phyloP scores from a whole-genome alignment of 2,113 vertebrate species.

The Hydrochoerus hydrochaeris region DNA sequence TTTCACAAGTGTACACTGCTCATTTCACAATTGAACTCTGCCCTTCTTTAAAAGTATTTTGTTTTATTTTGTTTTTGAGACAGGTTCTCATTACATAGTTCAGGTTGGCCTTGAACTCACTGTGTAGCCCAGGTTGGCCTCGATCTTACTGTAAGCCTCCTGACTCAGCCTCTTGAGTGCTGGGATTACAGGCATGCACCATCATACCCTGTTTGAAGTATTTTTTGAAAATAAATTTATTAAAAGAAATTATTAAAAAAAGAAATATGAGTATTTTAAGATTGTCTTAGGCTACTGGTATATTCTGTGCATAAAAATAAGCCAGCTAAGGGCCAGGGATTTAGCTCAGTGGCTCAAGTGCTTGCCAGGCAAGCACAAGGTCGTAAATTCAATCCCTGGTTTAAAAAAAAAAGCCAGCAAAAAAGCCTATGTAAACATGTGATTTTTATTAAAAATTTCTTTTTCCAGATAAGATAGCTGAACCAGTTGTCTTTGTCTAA shows the following conservation, averaged over 20 bases:
- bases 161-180: not conserved
- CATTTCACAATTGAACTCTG: constrained; percentile 14
- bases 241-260: not conserved
- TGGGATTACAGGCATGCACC: not conserved
- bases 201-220: not conserved
- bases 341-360: no score
- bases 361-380: no score
- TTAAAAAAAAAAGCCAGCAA: no score
- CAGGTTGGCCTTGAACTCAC: not conserved
- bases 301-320: not conserved
- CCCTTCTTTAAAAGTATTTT: not conserved
- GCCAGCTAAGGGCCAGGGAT: not conserved
- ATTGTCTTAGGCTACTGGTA: not conserved
- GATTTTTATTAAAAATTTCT: not conserved
- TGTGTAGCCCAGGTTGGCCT: not conserved
- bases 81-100: not conserved
- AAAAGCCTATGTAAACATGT: not conserved
- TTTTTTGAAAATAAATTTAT: constrained; percentile 38
- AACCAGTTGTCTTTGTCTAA: constrained; percentile 40
- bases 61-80: not conserved
- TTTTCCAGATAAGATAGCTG: not conserved
- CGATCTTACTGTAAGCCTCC: not conserved
- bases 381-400: no score
- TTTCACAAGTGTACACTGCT: constrained; percentile 33
- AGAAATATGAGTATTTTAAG: not conserved